Evolutionary conservation across 2,888 invertebrate species (phyloP), one percentile per base, ranked within the genome.

Genomic region (Melolontha melolontha): DNA sequence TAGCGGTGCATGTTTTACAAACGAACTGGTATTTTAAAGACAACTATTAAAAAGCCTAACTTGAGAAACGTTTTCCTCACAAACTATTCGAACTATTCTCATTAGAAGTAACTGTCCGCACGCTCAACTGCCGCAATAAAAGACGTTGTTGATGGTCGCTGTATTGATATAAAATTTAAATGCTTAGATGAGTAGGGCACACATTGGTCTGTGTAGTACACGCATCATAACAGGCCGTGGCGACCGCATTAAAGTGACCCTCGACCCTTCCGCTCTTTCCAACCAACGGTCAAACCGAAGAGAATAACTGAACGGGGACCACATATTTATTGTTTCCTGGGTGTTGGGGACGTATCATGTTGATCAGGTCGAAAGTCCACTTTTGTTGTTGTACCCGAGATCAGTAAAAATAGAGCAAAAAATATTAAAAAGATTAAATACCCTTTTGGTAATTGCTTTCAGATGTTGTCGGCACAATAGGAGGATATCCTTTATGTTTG

Each of bases 321-420:
- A 51, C 64, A 66, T 75, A 77, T 78, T 77, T 77, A 77, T 78
- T 75, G 76, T 77, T 78, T 78, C 76, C 77, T 76, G 77, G 72
- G 70, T 59, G 59, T 44, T 29, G 42, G 59, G 44, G 29, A 59
- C 59, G 44, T 59, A 59, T 59, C 59, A 59, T 44, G 47, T 44
- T 29, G 59, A 59, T 59, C 59, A 27, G 59, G 50, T 40, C 50
- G 63, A 49, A 74, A 75, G 75, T 76, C 76, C 76, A 77, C 76
- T 75, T 76, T 76, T 77, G 76, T 76, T 72, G 52, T 64, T 51
- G 51, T 51, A 50, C 39, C 16, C 74, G 75, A 77, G 78, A 78
- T 77, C 76, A 76, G 71, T 75, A 75, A 77, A 75, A 76, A 75
- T 76, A 76, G 64, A 51, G 14, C 27, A 64, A 64, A 64, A 64